A percentile compares a stretch with the other conserved stretches of the same genome.
These are phyloP conservation scores for Phaonia tiefii DNA, from an alignment of 2,888 invertebrate species.

Conservation along the genomic window DNA sequence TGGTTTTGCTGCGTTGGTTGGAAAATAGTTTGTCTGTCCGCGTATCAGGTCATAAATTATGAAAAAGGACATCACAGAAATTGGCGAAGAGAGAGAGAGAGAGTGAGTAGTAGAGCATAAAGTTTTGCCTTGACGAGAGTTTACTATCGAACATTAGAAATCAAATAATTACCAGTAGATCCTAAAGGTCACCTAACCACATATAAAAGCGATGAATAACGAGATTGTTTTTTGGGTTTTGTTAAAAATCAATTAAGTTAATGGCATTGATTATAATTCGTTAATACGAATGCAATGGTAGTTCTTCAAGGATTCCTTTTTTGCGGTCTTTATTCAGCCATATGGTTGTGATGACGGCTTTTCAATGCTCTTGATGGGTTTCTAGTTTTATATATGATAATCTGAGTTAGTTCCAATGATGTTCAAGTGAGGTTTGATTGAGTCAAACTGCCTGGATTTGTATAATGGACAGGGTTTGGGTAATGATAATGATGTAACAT, in stretches of 20 bases:
- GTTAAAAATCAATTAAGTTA: too few species aligned
- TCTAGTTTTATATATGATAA: background rate
- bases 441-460: background rate
- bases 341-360: too few species aligned
- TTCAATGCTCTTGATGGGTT: background rate
- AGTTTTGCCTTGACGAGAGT: conserved; percentile 10
- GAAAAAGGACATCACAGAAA: conserved; percentile 23
- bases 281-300: too few species aligned
- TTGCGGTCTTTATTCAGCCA: background rate
- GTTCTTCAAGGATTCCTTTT: background rate
- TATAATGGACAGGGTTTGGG: background rate
- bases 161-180: too few species aligned
- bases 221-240: too few species aligned
- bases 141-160: conserved; percentile 41
- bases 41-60: conserved; percentile 24
- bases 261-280: too few species aligned
- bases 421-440: conserved; percentile 21
- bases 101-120: background rate
- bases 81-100: background rate
- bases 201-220: too few species aligned
- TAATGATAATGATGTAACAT: conserved; percentile 30
- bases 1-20: conserved; percentile 11
- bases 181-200: too few species aligned
- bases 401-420: conserved; percentile 7
- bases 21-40: conserved; percentile 21